Evolutionary conservation across 2,888 invertebrate species (phyloP).

Genomic region (Drosophila siamana): DNA sequence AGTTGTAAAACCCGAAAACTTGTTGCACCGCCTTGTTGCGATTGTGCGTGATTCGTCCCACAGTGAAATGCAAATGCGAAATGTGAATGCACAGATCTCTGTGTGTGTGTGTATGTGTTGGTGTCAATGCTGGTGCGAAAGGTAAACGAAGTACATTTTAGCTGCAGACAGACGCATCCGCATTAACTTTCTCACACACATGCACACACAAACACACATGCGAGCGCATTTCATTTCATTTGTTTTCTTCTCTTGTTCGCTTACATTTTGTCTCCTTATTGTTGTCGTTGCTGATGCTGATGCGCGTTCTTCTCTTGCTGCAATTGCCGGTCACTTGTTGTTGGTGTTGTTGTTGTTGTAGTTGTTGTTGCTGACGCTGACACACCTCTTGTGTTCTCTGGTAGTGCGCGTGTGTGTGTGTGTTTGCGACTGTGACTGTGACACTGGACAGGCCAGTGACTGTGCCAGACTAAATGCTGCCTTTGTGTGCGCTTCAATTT

Average conservation of each 20-base stretch:
- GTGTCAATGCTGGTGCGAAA: slow-evolving; percentile 1
- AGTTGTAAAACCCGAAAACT: slow-evolving; percentile 27
- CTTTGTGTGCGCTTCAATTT: slow-evolving; percentile 75
- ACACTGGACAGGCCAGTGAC: slow-evolving; percentile 66
- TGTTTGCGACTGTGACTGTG: slow-evolving; percentile 39
- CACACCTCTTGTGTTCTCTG: slow-evolving; percentile 42
- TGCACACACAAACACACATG: slow-evolving; percentile 1
- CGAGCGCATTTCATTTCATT: slow-evolving; percentile 11
- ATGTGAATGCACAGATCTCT: slow-evolving; percentile 22
- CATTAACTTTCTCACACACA: slow-evolving; percentile 21
- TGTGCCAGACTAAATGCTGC: slow-evolving; percentile 74
- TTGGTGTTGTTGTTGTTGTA: slow-evolving; percentile 38
- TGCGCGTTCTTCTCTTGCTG: slow-evolving; percentile 27
- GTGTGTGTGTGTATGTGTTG: not conserved
- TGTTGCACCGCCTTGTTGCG: slow-evolving; percentile 8
- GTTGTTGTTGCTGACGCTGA: slow-evolving; percentile 39
- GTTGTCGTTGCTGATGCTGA: slow-evolving; percentile 18
- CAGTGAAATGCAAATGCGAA: slow-evolving; percentile 15
- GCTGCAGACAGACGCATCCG: slow-evolving; percentile 25
- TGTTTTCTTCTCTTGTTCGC: slow-evolving; percentile 33
- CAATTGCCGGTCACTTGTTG: slow-evolving; percentile 54
- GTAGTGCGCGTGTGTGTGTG: slow-evolving; percentile 16
- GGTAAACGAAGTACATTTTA: slow-evolving; percentile 4
- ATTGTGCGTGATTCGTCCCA: not conserved
- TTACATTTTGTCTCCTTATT: slow-evolving; percentile 43